Evolutionary conservation across 2,888 invertebrate genomes (phyloP).

Genomic region (Ferdinandea cuprea): DNA sequence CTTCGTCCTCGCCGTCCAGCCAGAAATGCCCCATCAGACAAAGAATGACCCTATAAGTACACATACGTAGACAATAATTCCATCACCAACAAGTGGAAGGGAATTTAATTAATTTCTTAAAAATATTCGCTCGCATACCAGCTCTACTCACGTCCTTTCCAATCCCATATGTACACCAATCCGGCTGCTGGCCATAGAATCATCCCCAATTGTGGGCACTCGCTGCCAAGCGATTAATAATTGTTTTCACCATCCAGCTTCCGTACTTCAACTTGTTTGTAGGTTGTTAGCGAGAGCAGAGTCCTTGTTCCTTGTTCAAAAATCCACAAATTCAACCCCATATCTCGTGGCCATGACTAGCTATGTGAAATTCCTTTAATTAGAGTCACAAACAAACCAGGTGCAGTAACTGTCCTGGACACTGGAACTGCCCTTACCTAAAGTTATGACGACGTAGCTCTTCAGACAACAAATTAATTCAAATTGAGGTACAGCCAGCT

Average conservation of each 20-base stretch:
- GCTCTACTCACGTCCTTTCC: neutral
- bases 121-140: constrained; percentile 16
- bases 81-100: constrained; percentile 59
- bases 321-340: constrained; percentile 15
- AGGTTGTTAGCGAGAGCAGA: constrained; percentile 1
- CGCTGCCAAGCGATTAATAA: constrained; percentile 27
- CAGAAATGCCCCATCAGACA: neutral
- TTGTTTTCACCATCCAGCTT: constrained; percentile 42
- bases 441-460: constrained; percentile 15
- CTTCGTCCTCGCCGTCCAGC: constrained; percentile 1
- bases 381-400: constrained; percentile 10
- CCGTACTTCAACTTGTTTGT: constrained; percentile 30
- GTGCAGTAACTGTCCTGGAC: neutral
- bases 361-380: constrained; percentile 19
- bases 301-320: constrained; percentile 22
- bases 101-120: constrained; percentile 67
- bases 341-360: neutral
- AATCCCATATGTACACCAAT: neutral
- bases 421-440: neutral
- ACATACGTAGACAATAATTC: constrained; percentile 13
- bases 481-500: constrained; percentile 41
- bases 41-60: neutral
- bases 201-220: constrained; percentile 18
- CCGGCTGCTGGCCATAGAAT: neutral
- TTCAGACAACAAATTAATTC: constrained; percentile 46